Base-by-base conservation (phyloP, 1,140 invertebrate genomes). In the Lethrus apterus region DNA sequence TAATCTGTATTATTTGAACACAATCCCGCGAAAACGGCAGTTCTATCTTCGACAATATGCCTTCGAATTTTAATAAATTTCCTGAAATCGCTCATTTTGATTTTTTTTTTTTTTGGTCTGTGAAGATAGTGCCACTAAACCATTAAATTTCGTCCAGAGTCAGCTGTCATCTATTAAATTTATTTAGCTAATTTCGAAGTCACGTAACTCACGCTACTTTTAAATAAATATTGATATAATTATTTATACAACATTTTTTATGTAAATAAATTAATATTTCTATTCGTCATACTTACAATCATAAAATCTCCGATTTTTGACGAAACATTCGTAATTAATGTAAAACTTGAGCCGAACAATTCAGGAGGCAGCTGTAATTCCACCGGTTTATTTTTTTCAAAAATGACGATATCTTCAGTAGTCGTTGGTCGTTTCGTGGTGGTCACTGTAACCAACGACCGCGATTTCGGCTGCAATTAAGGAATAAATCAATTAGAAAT, bases 331-430 rank as follows among this genome's bases (percentile, higher is more conserved):
- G 83, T 84, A 24, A 86, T 65, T n/a, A 84, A 66, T 40, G 73
- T 75, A 64, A 86, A 84, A 54, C 80, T 79, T 10, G 76, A 75
- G 33, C 78, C 80, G 59, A 87, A 81, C 38, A 83, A 65, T 57
- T 67, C 67, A 31, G 77, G 70, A 29, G 83, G 83, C 46, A 86
- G 65, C 46, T 84, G 79, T 56, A 80, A 57, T 3, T 73, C 73
- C 3, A 71, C 71, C 4, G 62, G 55, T 55, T 72, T 77, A 59
- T 70, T 75, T 52, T 81, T 73, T 58, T 83, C 76, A 65, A 85
- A 84, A 50, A 77, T 75, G 4, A 81, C 77, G 36, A 80, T 79
- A 50, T 81, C 77, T 60, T 80, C 79, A 8, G 76, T 73, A 2
- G 75, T 76, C 1, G 74, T 76, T 8, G 66, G 49, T 43, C 47